Evolutionary conservation across 1,140 invertebrate species (phyloP).

Genomic region (Proales similis): DNA sequence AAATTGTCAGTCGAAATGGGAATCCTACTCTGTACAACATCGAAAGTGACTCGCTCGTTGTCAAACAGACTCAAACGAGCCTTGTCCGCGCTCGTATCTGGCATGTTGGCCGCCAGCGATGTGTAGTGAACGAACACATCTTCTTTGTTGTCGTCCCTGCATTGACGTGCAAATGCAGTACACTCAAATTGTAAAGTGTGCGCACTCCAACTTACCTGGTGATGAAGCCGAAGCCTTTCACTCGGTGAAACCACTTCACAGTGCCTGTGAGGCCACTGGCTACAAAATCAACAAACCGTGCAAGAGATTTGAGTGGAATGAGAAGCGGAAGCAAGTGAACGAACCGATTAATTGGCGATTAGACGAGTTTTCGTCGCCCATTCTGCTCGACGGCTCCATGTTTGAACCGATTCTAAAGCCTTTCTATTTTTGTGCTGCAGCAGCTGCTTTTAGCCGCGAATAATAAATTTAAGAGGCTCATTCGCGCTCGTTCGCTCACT

Average conservation of each 20-base stretch:
- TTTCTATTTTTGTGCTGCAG: too few species aligned
- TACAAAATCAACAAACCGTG: constrained; percentile 7
- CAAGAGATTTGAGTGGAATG: too few species aligned
- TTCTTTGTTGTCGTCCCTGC: constrained; percentile 26
- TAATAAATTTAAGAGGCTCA: too few species aligned
- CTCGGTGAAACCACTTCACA: constrained; percentile 37
- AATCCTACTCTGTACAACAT: constrained; percentile 20
- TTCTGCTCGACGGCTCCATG: too few species aligned
- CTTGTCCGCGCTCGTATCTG: not conserved
- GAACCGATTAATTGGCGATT: too few species aligned
- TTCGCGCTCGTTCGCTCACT: too few species aligned
- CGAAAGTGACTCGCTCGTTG: constrained; percentile 27
- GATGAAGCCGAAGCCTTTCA: constrained; percentile 34
- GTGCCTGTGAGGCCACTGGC: constrained; percentile 21
- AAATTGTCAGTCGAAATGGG: not conserved
- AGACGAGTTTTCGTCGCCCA: too few species aligned
- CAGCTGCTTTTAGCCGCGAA: too few species aligned
- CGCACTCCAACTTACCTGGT: constrained; percentile 4
- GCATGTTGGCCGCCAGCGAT: constrained; percentile 12
- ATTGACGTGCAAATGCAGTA: not conserved
- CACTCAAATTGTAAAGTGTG: not conserved
- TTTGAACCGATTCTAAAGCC: too few species aligned
- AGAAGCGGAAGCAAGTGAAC: too few species aligned
- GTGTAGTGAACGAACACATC: constrained; percentile 26
- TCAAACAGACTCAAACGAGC: constrained; percentile 8